Conservation (phyloP, 2,113 vertebrate species). For the Mus musculus region GRCm39 chr13:39592501-39593000, state of each 20-base stretch:
- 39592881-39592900: conserved; percentile 57
- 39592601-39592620: background rate
- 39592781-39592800: conserved; percentile 24
- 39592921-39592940: conserved; percentile 53
- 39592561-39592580: too few relatives aligned
- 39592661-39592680: conserved; percentile 34
- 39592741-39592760: conserved; percentile 42
- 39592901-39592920: conserved; percentile 50
- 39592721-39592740: conserved; percentile 59
- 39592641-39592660: background rate
- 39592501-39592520: too few relatives aligned
- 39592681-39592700: conserved; percentile 71
- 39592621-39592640: conserved; percentile 23
- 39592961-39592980: conserved; percentile 36
- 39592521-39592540: too few relatives aligned
- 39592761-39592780: conserved; percentile 43
- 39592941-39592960: conserved; percentile 8
- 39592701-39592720: conserved; percentile 45
- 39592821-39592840: conserved; percentile 63
- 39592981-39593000: conserved; percentile 45
- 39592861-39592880: conserved; percentile 54
- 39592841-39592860: conserved; percentile 52
- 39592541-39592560: too few relatives aligned
- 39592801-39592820: background rate
- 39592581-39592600: background rate